phyloP scores from a whole-genome alignment of 1,140 invertebrate species.

The Venturia canescens region DNA sequence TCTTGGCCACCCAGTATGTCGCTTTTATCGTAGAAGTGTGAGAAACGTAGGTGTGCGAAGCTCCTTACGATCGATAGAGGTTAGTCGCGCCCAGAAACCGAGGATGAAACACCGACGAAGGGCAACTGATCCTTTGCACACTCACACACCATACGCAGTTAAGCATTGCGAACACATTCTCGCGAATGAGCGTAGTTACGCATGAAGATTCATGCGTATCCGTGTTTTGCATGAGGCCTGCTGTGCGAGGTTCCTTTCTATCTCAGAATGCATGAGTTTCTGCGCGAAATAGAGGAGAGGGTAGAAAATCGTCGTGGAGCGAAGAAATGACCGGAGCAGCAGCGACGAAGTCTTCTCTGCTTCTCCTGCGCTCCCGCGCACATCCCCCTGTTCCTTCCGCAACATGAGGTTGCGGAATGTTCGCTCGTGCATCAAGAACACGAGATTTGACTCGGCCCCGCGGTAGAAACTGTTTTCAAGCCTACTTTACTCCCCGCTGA shows the following conservation, averaged over 20 bases:
- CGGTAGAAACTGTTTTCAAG: conserved; percentile 47
- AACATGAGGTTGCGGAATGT: background rate
- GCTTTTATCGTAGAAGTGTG: conserved; percentile 59
- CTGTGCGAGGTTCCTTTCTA: no score
- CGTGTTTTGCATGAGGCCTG: background rate
- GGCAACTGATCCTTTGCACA: conserved; percentile 40
- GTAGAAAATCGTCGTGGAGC: conserved; percentile 19
- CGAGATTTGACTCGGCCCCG: conserved; percentile 53
- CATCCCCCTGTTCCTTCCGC: conserved; percentile 42
- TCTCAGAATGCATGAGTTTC: conserved; percentile 29
- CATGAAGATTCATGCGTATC: background rate
- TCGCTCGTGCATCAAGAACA: conserved; percentile 46
- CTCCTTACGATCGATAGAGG: conserved; percentile 71
- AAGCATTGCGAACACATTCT: no score
- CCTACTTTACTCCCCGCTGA: conserved; percentile 52
- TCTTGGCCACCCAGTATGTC: conserved; percentile 58
- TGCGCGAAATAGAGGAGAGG: background rate
- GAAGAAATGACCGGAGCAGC: background rate
- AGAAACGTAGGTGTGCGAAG: conserved; percentile 67
- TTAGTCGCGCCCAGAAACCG: conserved; percentile 69
- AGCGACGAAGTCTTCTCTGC: conserved; percentile 57
- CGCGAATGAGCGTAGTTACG: background rate
- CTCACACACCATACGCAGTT: background rate
- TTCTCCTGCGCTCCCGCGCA: conserved; percentile 52
- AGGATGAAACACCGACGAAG: conserved; percentile 63